Conservation (phyloP, 2,797 vertebrate species). For the Kryptolebias ocellatus region DNA sequence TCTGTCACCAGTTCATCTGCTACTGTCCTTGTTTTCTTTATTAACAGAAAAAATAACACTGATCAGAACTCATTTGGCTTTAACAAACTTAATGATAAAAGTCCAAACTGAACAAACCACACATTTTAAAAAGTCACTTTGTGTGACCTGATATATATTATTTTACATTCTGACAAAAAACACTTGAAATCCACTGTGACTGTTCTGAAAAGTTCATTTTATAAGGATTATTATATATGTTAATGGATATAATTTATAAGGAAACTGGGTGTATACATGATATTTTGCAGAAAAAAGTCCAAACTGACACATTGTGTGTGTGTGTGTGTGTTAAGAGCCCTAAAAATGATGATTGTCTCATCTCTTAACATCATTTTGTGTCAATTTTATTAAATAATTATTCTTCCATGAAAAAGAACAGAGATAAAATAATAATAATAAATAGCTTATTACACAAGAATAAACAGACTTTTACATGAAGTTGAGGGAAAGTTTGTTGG, state of each 20-base stretch:
- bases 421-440: constrained; percentile 88
- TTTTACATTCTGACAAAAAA: too few species aligned
- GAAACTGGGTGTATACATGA: too few species aligned
- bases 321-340: not conserved
- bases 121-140: too few species aligned
- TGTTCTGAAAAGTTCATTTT: too few species aligned
- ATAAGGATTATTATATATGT: too few species aligned
- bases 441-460: constrained; percentile 95
- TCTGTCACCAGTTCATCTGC: not conserved
- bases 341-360: constrained; percentile 35
- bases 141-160: too few species aligned
- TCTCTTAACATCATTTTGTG: constrained; percentile 83
- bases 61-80: too few species aligned
- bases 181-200: too few species aligned
- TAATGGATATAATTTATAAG: too few species aligned
- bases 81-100: too few species aligned
- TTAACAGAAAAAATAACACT: not conserved
- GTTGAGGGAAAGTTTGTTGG: constrained; percentile 88
- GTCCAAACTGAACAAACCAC: too few species aligned
- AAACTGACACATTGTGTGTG: constrained; percentile 8
- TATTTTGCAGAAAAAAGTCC: not conserved
- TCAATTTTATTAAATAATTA: constrained; percentile 98
- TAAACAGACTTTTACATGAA: constrained; percentile 90
- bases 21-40: not conserved
- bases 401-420: constrained; percentile 91